Percentiles rank a stretch among this genome's conserved stretches.
These are phyloP conservation scores for Tinea pellionella DNA, from an alignment of 2,888 invertebrate species.

Conservation along the genomic window DNA sequence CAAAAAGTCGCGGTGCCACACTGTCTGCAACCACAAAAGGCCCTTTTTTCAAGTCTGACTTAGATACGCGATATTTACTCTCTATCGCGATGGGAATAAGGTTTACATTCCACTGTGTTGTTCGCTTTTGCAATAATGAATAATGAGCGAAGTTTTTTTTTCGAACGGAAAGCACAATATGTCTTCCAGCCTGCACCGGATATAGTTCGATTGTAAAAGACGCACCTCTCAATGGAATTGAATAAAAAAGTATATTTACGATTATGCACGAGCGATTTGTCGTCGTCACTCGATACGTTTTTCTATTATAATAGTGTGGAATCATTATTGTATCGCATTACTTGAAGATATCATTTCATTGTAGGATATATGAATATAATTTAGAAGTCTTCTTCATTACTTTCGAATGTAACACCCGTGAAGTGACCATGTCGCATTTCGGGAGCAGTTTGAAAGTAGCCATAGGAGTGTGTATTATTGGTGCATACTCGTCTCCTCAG, in stretches of 20 bases:
- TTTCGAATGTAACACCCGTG: too few relatives aligned
- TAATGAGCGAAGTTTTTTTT: slow-evolving; percentile 51
- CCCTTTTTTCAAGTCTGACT: slow-evolving; percentile 52
- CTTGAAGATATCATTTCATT: slow-evolving; percentile 17
- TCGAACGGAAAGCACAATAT: slow-evolving; percentile 51
- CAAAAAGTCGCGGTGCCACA: slow-evolving; percentile 61
- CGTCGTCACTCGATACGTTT: slow-evolving; percentile 53
- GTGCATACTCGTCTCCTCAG: too few relatives aligned
- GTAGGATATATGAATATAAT: too few relatives aligned
- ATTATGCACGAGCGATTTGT: slow-evolving; percentile 66
- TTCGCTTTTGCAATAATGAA: slow-evolving; percentile 25
- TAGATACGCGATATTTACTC: slow-evolving; percentile 45
- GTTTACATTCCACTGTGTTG: slow-evolving; percentile 26
- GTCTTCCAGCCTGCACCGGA: slow-evolving; percentile 43
- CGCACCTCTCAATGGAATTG: slow-evolving; percentile 26
- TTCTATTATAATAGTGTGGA: slow-evolving; percentile 32
- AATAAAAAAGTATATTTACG: slow-evolving; percentile 57
- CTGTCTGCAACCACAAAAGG: slow-evolving; percentile 62
- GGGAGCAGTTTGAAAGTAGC: too few relatives aligned
- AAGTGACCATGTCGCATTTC: too few relatives aligned
- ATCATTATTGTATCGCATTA: slow-evolving; percentile 58
- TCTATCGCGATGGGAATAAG: slow-evolving; percentile 18
- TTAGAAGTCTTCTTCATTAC: too few relatives aligned
- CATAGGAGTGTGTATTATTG: too few relatives aligned
- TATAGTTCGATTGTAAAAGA: slow-evolving; percentile 39